These are phyloP conservation scores for Parnassius mnemosyne DNA, from an alignment of 2,888 invertebrate genomes.

Conservation along the genomic window DNA sequence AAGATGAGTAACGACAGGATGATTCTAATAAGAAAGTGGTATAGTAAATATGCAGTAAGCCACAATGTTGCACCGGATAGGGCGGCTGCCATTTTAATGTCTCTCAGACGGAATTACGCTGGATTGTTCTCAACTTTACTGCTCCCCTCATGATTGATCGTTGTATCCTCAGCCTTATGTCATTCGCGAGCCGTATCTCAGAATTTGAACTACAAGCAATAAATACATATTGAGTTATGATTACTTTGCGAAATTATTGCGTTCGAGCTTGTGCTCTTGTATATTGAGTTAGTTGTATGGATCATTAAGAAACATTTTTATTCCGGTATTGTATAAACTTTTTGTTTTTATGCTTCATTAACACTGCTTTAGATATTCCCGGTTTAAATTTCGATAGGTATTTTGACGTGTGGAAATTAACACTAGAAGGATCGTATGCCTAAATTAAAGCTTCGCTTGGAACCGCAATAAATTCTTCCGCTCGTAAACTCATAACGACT, in stretches of 20 bases:
- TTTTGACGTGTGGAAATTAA: conserved; percentile 65
- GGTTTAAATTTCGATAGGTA: conserved; percentile 30
- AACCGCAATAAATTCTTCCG: conserved; percentile 69
- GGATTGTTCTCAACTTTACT: conserved; percentile 80
- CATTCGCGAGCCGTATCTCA: conserved; percentile 73
- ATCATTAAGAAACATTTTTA: conserved; percentile 28
- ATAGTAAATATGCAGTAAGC: conserved; percentile 45
- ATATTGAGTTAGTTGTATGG: conserved; percentile 21
- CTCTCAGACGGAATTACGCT: conserved; percentile 79
- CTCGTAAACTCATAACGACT: conserved; percentile 73
- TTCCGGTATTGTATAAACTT: conserved; percentile 29
- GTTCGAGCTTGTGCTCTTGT: conserved; percentile 38
- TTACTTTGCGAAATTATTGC: conserved; percentile 59
- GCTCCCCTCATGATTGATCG: conserved; percentile 77
- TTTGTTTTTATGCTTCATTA: conserved; percentile 13
- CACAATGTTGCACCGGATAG: conserved; percentile 80
- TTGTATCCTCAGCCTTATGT: conserved; percentile 78
- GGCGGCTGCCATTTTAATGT: conserved; percentile 79
- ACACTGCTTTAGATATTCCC: conserved; percentile 1
- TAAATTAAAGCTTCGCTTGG: conserved; percentile 68
- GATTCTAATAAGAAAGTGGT: conserved; percentile 55
- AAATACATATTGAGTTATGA: conserved; percentile 74
- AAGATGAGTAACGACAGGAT: conserved; percentile 40
- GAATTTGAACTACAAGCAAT: conserved; percentile 73
- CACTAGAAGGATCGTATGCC: conserved; percentile 68